Base-by-base conservation (phyloP, 2,797 vertebrate species). In the Dermochelys coriacea region DNA sequence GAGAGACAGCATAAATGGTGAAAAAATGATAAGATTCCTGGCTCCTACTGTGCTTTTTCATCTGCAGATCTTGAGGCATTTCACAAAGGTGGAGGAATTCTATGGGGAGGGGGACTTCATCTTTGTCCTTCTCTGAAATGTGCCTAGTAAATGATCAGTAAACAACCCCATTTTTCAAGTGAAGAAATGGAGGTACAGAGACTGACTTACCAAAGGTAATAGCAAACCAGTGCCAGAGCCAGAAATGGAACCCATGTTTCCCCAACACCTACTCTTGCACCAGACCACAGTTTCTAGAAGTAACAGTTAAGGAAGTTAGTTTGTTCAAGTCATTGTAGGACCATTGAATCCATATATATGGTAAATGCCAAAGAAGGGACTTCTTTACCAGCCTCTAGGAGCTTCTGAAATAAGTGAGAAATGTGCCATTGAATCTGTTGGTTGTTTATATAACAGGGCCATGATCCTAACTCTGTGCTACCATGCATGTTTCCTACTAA, bases 181-280 rank as follows among this genome's bases (percentile, higher is more conserved):
- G 74, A 31, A 45, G 74, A 77, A 94, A 94, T 68, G 93, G 96
- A 95, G 95, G 91, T 93, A 93, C 57, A 61, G 77, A 96, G 88
- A 88, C 93, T 96, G 95, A 97, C 96, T 97, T 96, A 97, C 95
- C 95, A 94, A 96, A 96, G 95, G 96, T 95, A 95, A 96, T 91
- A 93, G 93, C 96, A 95, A 96, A 87, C 96, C 95, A 97, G 91
- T 96, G 94, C 96, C 95, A 97, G 94, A 97, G 96, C 95, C 96
- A 96, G 96, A 95, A 95, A 96, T 95, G 96, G 96, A 94, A 96
- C 95, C 94, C 96, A 96, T 91, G 94, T 94, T 95, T 97, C 95
- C 95, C 95, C 95, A 96, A 89, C 94, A 94, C 91, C 94, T 93
- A 97, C 88, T 93, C 96, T 95, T 95, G 96, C 93, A 90, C 93